Evolutionary conservation across 2,113 vertebrate genomes (phyloP).

Genomic region (Lophura nycthemera): DNA sequence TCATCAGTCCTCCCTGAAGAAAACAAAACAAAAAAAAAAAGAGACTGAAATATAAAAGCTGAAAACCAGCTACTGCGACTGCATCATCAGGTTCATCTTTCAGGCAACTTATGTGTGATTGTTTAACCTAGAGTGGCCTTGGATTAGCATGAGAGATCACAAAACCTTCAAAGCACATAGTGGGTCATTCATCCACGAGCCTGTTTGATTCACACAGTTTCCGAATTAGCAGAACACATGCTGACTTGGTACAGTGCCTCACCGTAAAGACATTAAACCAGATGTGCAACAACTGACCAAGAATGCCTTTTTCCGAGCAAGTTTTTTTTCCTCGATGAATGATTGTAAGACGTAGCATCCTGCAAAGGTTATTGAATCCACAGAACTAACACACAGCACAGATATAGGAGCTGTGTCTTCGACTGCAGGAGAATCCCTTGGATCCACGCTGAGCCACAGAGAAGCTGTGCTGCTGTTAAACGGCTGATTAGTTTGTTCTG

Average conservation of each 20-base stretch:
- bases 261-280: neutral
- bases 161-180: neutral
- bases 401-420: neutral
- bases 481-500: constrained; percentile 66
- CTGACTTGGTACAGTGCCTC: neutral
- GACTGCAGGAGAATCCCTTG: neutral
- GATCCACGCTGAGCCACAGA: constrained; percentile 8
- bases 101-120: neutral
- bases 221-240: neutral
- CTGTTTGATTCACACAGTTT: neutral
- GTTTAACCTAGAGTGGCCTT: constrained; percentile 14
- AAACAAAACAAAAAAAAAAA: no score
- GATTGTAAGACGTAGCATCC: no score
- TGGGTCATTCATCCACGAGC: neutral
- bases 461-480: constrained; percentile 61
- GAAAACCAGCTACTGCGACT: neutral
- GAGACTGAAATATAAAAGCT: neutral
- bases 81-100: neutral
- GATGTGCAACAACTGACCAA: neutral
- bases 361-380: neutral
- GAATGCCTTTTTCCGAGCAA: neutral
- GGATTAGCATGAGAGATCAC: neutral
- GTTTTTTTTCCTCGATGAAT: no score
- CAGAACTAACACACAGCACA: neutral
- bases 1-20: neutral